Base-by-base conservation (phyloP, 2,888 invertebrate genomes). In the Eristalis intricaria region DNA sequence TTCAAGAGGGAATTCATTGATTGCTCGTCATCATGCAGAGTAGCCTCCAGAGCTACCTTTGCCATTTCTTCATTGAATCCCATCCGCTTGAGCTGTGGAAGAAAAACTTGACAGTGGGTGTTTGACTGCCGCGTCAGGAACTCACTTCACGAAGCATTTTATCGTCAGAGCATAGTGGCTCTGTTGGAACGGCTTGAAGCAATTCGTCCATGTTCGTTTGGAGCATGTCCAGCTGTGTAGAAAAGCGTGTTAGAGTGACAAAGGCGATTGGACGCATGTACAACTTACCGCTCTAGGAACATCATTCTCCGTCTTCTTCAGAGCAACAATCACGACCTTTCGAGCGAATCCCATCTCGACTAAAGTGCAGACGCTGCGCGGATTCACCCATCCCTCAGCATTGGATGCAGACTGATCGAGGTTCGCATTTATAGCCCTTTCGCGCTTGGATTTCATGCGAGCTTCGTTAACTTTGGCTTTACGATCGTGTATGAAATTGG, bases 331-430 rank as follows among this genome's bases (percentile, higher is more conserved):
- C 0, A 96, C 95, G 8, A 95, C 91, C 7, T 94, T 93, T 23
- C 94, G 94, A 5, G 94, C 90, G 92, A 94, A 97, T 0, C 97
- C 97, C 96, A 97, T 97, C 58, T 94, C 94, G 38, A 94, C 93
- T 15, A 96, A 92, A 56, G 94, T 94, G 70, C 91, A 90, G 0
- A 93, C 91, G 82, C 91, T 92, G 23, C 92, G 90, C 0, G 93
- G 93, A 91, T 93, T 93, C 0, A 92, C 91, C 92, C 93, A 93
- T 3, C 90, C 89, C 11, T 89, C 86, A 22, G 69, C 74, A 19
- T 81, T 68, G 10, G 79, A 80, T 1, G 89, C 84, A 23, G 82
- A 74, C 11, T 85, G 73, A 7, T 66, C 82, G n/a, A 92, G 32
- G 4, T 89, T 89, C 0, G 81, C 92, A 89, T 92, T 90, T 4